Percentiles rank a stretch among this genome's conserved stretches.
These are phyloP conservation scores for Alfaro cultratus DNA, from an alignment of 2,797 vertebrate genomes.

Conservation along the genomic window DNA sequence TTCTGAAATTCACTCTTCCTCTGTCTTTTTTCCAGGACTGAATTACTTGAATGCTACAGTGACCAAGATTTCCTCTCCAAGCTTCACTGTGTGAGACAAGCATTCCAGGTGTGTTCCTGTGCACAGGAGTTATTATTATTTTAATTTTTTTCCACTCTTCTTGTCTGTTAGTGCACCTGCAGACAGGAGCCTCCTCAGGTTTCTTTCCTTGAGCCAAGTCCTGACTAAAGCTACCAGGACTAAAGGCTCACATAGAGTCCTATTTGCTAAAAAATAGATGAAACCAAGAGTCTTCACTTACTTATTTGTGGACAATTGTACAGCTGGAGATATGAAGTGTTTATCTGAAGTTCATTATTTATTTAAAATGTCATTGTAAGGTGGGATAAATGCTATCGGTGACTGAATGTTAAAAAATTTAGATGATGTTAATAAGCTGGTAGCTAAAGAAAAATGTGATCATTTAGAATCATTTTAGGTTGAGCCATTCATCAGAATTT, in stretches of 20 bases:
- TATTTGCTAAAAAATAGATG: not conserved
- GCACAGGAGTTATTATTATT: not conserved
- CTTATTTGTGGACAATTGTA: not conserved
- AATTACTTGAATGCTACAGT: constrained; percentile 92
- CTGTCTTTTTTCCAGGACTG: constrained; percentile 81
- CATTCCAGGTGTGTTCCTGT: constrained; percentile 87
- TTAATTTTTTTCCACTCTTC: not conserved
- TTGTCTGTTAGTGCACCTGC: not conserved
- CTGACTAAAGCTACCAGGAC: not conserved
- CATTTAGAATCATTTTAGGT: not conserved
- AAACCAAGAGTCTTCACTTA: not conserved
- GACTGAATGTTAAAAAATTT: not conserved
- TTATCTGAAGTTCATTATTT: not conserved
- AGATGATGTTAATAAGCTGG: not conserved
- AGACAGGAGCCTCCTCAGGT: not conserved
- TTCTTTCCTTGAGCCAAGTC: not conserved
- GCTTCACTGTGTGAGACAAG: constrained; percentile 94
- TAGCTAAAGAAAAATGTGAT: not conserved
- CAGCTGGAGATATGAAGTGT: not conserved
- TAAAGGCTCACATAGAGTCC: not conserved
- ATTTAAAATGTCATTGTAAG: not conserved
- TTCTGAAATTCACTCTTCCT: not conserved
- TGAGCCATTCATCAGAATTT: not conserved
- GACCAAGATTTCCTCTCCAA: constrained; percentile 97
- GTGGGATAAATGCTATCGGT: not conserved